Conservation (phyloP, 2,797 vertebrate species). For the Oryzias sinensis region DNA sequence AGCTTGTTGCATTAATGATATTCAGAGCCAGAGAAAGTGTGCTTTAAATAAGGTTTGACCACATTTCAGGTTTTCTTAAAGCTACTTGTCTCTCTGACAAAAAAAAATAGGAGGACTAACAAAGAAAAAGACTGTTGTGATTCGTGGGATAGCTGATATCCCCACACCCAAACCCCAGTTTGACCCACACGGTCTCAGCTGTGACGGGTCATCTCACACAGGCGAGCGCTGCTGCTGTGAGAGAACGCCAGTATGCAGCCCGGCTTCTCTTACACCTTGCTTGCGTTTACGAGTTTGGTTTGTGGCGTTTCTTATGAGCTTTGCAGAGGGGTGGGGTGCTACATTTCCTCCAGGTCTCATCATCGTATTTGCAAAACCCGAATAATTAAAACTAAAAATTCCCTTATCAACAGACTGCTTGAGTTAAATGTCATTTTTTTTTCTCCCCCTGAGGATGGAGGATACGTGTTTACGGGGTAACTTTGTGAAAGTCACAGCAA, state of each 20-base stretch:
- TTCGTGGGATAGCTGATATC: no score
- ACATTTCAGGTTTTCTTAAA: no score
- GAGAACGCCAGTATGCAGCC: conserved; percentile 32
- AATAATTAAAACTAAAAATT: conserved; percentile 10
- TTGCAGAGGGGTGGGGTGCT: conserved; percentile 12
- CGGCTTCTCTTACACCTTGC: conserved; percentile 35
- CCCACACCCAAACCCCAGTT: not conserved
- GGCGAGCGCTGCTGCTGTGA: conserved; percentile 29
- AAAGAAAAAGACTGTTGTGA: no score
- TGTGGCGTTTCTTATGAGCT: conserved; percentile 17
- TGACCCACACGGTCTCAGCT: conserved; percentile 16
- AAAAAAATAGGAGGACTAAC: no score
- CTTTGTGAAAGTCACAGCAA: conserved; percentile 69
- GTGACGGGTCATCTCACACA: conserved; percentile 15
- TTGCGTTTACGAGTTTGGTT: conserved; percentile 43
- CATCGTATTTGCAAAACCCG: not conserved
- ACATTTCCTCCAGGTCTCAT: conserved; percentile 21
- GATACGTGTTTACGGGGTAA: conserved; percentile 62
- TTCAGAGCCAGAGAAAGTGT: no score
- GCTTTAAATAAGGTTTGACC: no score
- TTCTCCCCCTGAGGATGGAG: conserved; percentile 47
- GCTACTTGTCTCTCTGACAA: no score
- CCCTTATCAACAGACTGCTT: conserved; percentile 38
- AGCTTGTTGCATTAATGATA: no score
- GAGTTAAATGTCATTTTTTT: conserved; percentile 66